Percentiles rank a stretch among this genome's conserved stretches.
Evolutionary conservation across 2,113 vertebrate species (phyloP).

Genomic region (Myiagra hebetior): DNA sequence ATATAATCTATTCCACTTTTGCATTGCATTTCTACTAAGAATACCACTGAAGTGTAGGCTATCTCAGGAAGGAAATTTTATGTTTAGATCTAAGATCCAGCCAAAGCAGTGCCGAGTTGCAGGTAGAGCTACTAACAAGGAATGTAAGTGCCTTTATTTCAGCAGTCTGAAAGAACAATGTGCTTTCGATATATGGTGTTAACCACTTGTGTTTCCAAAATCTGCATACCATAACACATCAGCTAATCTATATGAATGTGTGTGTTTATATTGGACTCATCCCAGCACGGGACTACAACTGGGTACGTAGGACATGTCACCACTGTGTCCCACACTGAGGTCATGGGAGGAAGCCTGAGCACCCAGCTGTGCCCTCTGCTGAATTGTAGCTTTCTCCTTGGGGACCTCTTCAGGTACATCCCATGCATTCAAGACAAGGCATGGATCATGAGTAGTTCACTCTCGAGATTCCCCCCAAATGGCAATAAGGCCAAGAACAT

Average conservation of each 20-base stretch:
- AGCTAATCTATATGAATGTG: neutral
- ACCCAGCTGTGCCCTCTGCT: neutral
- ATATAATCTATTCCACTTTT: neutral
- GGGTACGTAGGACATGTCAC: neutral
- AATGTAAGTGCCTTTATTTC: neutral
- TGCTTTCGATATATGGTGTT: neutral
- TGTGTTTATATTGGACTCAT: neutral
- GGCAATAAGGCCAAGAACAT: neutral
- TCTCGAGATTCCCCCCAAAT: accelerated
- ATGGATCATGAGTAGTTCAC: neutral
- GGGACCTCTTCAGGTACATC: neutral
- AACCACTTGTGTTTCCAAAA: neutral
- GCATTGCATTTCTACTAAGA: neutral
- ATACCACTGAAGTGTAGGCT: neutral
- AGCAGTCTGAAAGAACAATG: neutral
- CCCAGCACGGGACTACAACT: neutral
- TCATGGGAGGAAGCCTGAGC: neutral
- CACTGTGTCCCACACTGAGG: neutral
- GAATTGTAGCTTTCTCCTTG: neutral
- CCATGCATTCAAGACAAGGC: neutral
- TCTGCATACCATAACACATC: neutral
- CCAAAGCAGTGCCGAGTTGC: neutral
- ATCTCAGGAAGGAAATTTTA: neutral
- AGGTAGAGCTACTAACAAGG: neutral
- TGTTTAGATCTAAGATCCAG: neutral